Conservation (phyloP, 2,888 invertebrate species). For the Oscheius onirici region DNA sequence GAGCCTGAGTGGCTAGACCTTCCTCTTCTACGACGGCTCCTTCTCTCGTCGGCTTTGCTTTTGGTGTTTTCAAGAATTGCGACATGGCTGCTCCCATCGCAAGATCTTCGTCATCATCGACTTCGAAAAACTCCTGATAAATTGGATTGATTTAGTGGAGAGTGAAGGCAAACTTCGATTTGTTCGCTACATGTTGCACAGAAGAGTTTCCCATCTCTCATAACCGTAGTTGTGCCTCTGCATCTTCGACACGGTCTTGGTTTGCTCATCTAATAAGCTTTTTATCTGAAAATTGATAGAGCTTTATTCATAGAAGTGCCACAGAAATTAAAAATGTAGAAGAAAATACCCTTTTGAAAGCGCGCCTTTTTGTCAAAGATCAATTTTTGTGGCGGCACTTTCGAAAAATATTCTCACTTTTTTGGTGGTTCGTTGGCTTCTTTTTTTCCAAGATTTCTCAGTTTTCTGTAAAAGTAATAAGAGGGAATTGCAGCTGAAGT, state of each 20-base stretch:
- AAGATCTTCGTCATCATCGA: slow-evolving; percentile 7
- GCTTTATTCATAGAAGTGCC: too few relatives aligned
- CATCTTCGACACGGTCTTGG: slow-evolving; percentile 17
- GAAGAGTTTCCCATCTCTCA: slow-evolving; percentile 13
- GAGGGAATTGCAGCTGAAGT: too few relatives aligned
- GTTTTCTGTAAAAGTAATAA: too few relatives aligned
- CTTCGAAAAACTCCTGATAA: slow-evolving; percentile 20
- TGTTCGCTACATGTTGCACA: slow-evolving; percentile 15
- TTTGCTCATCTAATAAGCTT: background rate
- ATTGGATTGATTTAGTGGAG: too few relatives aligned
- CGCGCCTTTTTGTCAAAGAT: background rate
- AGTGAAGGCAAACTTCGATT: slow-evolving; percentile 8
- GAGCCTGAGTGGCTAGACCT: background rate
- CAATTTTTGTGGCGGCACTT: background rate
- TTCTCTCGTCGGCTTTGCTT: background rate
- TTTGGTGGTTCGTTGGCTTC: too few relatives aligned
- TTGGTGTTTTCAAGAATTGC: background rate
- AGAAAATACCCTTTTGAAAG: background rate
- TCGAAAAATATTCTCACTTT: background rate
- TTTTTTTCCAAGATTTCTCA: too few relatives aligned
- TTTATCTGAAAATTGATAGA: background rate
- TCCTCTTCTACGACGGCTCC: background rate
- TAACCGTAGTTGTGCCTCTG: background rate
- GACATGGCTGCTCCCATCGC: background rate
- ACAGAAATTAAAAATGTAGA: background rate